Evolutionary conservation across 2,888 invertebrate genomes (phyloP), one percentile per base, ranked within the genome.

Genomic region (Melanostoma scalare): DNA sequence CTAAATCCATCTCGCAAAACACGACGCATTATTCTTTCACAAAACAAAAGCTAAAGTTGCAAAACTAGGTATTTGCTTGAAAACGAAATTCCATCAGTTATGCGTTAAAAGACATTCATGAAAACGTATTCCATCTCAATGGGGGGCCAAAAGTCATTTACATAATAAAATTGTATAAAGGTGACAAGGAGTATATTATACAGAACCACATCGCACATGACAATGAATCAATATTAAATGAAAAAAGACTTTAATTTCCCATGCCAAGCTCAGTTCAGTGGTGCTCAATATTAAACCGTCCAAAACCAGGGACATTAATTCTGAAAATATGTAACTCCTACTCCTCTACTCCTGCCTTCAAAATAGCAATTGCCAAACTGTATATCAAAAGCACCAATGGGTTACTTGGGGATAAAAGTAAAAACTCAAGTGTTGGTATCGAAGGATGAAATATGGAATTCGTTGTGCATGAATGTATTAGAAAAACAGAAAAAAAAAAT

Each of bases 391-490:
- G 36, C n/a, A 38, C 38, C 50, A 50, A 63, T 33, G 35, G 48
- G 38, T 63, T 63, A 30, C 38, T 58, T 10, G 6, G 38, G 63
- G 38, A 63, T 63, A 63, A 36, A 63, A 61, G 8, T 35, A 52
- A 40, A 65, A 50, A 42, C 38, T 67, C 10, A 40, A 67, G 33
- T 8, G 6, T 20, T 20, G 20, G 20, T 48, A 55, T 53, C 67
- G 42, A 53, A 55, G 67, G 42, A 67, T 67, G 52, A 67, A 67
- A 53, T 53, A 67, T 67, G 53, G 53, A 67, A 55, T 53, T 67
- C 67, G 67, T 53, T 67, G 67, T 63, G 63, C 63, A 63, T 63
- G 63, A 63, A 63, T 63, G 63, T 63, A 48, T 63, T 63, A 63
- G 63, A 63, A 63, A 63, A 38, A 63, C 20, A 20, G 20, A 20